These are phyloP conservation scores for Panagrolaimus sp. DNA, from an alignment of 1,140 invertebrate species.

Conservation along the genomic window DNA sequence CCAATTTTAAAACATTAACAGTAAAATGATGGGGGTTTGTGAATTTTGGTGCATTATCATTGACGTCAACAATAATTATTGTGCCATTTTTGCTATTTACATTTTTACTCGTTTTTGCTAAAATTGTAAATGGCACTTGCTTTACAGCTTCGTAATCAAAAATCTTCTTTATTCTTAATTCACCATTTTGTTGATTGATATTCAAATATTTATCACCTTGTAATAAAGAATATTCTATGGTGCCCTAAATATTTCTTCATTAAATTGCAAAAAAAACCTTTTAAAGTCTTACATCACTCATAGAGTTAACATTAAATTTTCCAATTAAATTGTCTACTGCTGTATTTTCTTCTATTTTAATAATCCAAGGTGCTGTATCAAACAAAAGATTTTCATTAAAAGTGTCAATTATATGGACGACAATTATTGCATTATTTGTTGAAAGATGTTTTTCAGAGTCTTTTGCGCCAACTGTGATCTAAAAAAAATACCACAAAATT, in stretches of 20 bases:
- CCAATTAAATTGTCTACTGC: background rate
- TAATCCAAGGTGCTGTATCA: background rate
- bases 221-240: conserved; percentile 4
- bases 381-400: background rate
- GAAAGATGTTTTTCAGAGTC: background rate
- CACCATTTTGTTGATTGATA: background rate
- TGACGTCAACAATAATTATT: background rate
- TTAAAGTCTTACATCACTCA: background rate
- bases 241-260: background rate
- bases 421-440: conserved; percentile 8
- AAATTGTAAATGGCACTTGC: background rate
- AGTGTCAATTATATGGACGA: conserved; percentile 4
- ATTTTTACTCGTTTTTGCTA: background rate
- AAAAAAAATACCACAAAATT: conserved; percentile 6
- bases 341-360: conserved; percentile 5
- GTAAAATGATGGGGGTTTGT: background rate
- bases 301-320: background rate
- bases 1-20: background rate
- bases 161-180: background rate
- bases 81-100: background rate
- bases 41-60: conserved; percentile 5
- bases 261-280: background rate
- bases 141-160: background rate
- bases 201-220: background rate
- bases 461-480: conserved; percentile 11